These are phyloP conservation scores for Poecile montanus DNA, from an alignment of 2,797 vertebrate genomes.

Conservation along the genomic window DNA sequence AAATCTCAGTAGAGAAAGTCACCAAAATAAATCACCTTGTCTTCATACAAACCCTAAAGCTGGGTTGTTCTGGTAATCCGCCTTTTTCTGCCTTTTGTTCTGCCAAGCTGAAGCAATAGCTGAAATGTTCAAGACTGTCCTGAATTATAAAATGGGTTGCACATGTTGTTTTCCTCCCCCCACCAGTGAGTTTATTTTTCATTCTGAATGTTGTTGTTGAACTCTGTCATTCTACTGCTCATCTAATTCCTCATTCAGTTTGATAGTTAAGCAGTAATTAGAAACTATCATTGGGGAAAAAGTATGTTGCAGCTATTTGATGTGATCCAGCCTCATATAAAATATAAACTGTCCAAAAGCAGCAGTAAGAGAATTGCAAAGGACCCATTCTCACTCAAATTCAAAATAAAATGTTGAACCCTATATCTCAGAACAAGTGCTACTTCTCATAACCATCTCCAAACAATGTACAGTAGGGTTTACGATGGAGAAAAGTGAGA, in stretches of 20 bases:
- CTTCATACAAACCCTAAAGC: background rate
- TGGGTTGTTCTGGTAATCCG: background rate
- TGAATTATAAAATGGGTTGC: conserved; percentile 34
- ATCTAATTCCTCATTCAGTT: background rate
- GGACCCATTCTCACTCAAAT: background rate
- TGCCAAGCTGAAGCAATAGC: conserved; percentile 9
- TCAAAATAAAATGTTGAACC: background rate
- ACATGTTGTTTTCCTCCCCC: background rate
- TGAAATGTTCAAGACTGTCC: conserved; percentile 18
- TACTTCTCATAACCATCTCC: background rate
- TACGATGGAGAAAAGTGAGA: background rate
- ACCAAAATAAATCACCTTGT: conserved; percentile 24
- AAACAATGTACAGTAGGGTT: background rate
- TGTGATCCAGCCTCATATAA: background rate
- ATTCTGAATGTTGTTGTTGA: background rate
- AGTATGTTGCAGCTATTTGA: background rate
- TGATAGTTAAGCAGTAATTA: conserved; percentile 9
- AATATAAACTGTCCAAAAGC: background rate
- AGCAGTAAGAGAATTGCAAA: background rate
- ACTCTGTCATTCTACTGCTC: background rate
- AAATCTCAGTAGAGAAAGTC: background rate
- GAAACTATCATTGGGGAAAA: background rate
- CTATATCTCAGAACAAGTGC: background rate
- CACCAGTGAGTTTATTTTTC: background rate
- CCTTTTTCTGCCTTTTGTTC: background rate